Percentiles rank a stretch among this genome's conserved stretches.
Conservation (phyloP, 2,113 vertebrate species). For the Salvelinus namaycush region DNA sequence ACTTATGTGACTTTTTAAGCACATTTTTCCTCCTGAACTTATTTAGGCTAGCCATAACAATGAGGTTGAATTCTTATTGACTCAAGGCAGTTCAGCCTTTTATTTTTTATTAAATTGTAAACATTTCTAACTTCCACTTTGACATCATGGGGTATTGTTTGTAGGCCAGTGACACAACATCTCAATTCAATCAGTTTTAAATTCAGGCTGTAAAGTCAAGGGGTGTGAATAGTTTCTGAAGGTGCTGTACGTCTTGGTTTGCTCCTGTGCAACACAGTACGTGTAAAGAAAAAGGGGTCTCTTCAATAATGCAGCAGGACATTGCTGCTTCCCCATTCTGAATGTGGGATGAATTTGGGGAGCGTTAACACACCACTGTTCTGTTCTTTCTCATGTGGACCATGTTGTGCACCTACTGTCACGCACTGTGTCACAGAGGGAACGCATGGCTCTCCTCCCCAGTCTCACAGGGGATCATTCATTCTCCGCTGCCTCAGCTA, state of each 20-base stretch:
- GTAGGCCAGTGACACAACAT: too few relatives aligned
- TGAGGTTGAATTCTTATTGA: too few relatives aligned
- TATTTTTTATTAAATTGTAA: too few relatives aligned
- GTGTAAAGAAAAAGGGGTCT: constrained; percentile 34
- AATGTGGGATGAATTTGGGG: constrained; percentile 43
- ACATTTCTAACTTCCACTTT: too few relatives aligned
- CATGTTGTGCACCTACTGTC: constrained; percentile 13
- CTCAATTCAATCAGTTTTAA: too few relatives aligned
- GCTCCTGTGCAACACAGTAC: constrained; percentile 50
- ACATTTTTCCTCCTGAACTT: too few relatives aligned
- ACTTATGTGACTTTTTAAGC: too few relatives aligned
- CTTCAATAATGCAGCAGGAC: constrained; percentile 59
- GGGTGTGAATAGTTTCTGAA: too few relatives aligned
- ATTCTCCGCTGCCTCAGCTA: constrained; percentile 32
- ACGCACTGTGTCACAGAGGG: neutral
- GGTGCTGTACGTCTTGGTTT: constrained; percentile 9
- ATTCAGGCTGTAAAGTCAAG: too few relatives aligned
- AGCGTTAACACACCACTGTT: neutral
- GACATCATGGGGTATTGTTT: too few relatives aligned
- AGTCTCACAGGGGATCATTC: constrained; percentile 42
- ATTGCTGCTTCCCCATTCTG: constrained; percentile 24
- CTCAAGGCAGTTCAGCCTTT: too few relatives aligned
- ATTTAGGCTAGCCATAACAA: too few relatives aligned
- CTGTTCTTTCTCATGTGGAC: constrained; percentile 26
- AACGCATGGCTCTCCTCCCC: neutral